Percentiles rank a stretch among this genome's conserved stretches.
These are phyloP conservation scores for Pipistrellus pipistrellus DNA, from an alignment of 2,797 vertebrate genomes.

Conservation along the genomic window DNA sequence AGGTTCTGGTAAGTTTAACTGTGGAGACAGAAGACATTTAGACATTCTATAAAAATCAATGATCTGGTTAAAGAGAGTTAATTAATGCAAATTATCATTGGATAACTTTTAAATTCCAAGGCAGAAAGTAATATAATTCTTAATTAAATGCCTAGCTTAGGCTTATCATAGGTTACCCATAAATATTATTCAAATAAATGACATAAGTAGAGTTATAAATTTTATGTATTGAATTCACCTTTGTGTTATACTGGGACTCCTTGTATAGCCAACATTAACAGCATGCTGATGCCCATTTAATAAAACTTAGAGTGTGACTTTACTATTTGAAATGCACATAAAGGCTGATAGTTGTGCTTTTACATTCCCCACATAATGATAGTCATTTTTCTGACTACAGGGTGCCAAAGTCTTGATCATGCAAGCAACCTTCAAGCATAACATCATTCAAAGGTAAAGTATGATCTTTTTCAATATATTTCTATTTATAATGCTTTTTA, in stretches of 20 bases:
- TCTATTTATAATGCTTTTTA: conserved; percentile 4
- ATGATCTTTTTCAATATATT: background rate
- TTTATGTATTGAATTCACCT: background rate
- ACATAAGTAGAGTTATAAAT: background rate
- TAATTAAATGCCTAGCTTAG: conserved; percentile 9
- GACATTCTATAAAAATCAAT: background rate
- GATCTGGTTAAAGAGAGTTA: conserved; percentile 6
- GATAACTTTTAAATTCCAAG: conserved; percentile 20
- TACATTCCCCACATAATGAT: background rate
- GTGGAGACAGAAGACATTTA: background rate
- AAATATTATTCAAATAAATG: conserved; percentile 43
- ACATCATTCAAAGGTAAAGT: background rate
- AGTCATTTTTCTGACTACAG: background rate
- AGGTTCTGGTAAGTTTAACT: background rate
- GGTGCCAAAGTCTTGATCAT: background rate
- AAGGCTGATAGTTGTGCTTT: background rate
- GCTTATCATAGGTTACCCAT: background rate
- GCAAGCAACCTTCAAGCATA: background rate
- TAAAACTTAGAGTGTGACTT: conserved; percentile 5
- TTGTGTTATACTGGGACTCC: background rate
- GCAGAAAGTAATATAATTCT: conserved; percentile 1
- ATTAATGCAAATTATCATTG: background rate
- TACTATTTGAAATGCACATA: background rate
- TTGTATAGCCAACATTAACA: background rate
- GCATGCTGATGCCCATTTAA: background rate